A percentile compares a stretch with the other conserved stretches of the same genome.
These are phyloP conservation scores for Apocheima hispidaria DNA, from an alignment of 2,888 invertebrate species.

Conservation along the genomic window DNA sequence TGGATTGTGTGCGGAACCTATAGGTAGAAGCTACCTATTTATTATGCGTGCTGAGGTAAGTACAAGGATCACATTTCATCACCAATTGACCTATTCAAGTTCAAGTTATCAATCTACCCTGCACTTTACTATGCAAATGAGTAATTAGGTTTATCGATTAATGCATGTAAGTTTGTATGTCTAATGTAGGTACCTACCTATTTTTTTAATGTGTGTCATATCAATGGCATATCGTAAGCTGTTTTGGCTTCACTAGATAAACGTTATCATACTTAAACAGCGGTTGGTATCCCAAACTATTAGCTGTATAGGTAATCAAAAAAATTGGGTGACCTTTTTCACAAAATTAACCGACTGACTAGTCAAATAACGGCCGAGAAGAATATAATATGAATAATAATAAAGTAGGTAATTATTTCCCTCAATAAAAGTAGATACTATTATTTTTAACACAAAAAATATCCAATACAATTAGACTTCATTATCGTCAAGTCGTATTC, in stretches of 20 bases:
- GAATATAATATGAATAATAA: too few species aligned
- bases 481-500: too few species aligned
- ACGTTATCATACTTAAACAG: slow-evolving; percentile 18
- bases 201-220: neutral
- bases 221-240: slow-evolving; percentile 2
- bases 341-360: neutral
- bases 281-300: neutral
- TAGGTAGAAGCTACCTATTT: neutral
- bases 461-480: too few species aligned
- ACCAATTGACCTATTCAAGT: slow-evolving; percentile 17
- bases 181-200: neutral
- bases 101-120: neutral
- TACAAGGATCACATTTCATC: slow-evolving; percentile 5
- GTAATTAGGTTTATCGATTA: neutral
- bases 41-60: neutral
- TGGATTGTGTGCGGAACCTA: too few species aligned
- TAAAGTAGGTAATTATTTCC: too few species aligned
- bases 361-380: neutral
- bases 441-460: too few species aligned
- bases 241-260: slow-evolving; percentile 14
- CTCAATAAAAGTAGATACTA: too few species aligned
- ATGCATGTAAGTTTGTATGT: slow-evolving; percentile 1
- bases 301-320: neutral
- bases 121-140: slow-evolving; percentile 14
- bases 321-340: too few species aligned